phyloP scores from a whole-genome alignment of 2,797 vertebrate species.

The Crocodylus rhombifer region DNA sequence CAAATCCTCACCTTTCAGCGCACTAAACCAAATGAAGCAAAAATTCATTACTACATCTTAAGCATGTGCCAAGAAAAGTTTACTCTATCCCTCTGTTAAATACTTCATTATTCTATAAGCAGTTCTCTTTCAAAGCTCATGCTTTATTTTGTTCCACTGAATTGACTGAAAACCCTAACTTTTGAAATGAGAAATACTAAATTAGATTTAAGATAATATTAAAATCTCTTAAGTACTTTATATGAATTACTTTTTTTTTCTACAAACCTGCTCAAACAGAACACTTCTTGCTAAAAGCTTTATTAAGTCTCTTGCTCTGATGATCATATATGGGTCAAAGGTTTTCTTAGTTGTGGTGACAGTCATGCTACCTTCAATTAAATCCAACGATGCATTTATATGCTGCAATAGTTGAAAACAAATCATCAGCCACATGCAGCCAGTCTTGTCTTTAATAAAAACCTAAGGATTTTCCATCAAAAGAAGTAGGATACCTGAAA shows the following conservation, averaged over 20 bases:
- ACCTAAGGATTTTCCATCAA: not conserved
- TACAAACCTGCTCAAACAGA: constrained; percentile 93
- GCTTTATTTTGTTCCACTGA: not conserved
- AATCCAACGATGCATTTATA: constrained; percentile 89
- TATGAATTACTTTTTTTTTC: not conserved
- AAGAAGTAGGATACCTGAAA: not conserved
- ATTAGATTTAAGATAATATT: not conserved
- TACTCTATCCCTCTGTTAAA: not conserved
- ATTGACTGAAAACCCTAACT: not conserved
- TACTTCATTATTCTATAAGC: not conserved
- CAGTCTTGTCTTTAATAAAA: not conserved
- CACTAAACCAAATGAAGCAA: not conserved
- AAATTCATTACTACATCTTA: not conserved
- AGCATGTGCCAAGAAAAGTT: no score
- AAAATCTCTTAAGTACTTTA: not conserved
- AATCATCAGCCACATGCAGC: accelerated
- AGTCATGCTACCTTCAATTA: constrained; percentile 97
- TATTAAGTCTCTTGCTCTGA: constrained; percentile 94
- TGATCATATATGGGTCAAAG: constrained; percentile 92
- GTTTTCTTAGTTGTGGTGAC: constrained; percentile 95
- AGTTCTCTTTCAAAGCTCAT: not conserved
- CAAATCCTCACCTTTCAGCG: not conserved
- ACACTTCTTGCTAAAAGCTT: constrained; percentile 95
- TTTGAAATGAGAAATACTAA: accelerated
- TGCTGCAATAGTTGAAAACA: constrained; percentile 79